Evolutionary conservation across 2,797 vertebrate species (phyloP).

Genomic region (Melanotaenia pygmaea): DNA sequence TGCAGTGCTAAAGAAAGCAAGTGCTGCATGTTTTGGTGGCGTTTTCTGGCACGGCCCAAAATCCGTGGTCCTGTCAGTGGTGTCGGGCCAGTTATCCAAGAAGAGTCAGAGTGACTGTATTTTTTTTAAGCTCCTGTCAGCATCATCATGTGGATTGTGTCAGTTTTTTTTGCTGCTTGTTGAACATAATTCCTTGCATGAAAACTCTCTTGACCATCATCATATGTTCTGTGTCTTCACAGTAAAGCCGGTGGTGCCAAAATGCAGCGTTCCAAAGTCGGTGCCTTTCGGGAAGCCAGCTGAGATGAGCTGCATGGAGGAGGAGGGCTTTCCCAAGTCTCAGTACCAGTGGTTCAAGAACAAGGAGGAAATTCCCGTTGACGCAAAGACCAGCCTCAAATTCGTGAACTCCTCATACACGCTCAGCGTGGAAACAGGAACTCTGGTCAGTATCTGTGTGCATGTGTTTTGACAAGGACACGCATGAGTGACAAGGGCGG

Average conservation of each 20-base stretch:
- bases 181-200: background rate
- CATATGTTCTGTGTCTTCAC: slow-evolving; percentile 50
- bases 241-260: slow-evolving; percentile 94
- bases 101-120: slow-evolving; percentile 33
- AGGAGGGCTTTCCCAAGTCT: slow-evolving; percentile 91
- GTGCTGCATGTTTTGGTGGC: slow-evolving; percentile 73
- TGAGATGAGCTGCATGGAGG: slow-evolving; percentile 90
- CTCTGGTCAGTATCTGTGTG: slow-evolving; percentile 86
- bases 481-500: slow-evolving; percentile 56
- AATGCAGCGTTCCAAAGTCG: slow-evolving; percentile 92
- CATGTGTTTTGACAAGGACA: slow-evolving; percentile 68
- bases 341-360: slow-evolving; percentile 96
- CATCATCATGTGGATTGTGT: slow-evolving; percentile 6
- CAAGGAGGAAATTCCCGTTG: slow-evolving; percentile 85
- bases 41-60: slow-evolving; percentile 69
- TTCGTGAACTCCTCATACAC: slow-evolving; percentile 92
- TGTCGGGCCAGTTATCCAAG: slow-evolving; percentile 22
- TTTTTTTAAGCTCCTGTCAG: slow-evolving; percentile 24
- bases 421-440: slow-evolving; percentile 86
- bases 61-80: slow-evolving; percentile 39
- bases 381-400: slow-evolving; percentile 86
- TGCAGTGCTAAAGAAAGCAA: slow-evolving; percentile 83
- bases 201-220: slow-evolving; percentile 16
- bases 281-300: slow-evolving; percentile 94
- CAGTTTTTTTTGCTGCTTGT: slow-evolving; percentile 18